Conservation (phyloP, 2,797 vertebrate genomes). For the Lutjanus argentimaculatus region DNA sequence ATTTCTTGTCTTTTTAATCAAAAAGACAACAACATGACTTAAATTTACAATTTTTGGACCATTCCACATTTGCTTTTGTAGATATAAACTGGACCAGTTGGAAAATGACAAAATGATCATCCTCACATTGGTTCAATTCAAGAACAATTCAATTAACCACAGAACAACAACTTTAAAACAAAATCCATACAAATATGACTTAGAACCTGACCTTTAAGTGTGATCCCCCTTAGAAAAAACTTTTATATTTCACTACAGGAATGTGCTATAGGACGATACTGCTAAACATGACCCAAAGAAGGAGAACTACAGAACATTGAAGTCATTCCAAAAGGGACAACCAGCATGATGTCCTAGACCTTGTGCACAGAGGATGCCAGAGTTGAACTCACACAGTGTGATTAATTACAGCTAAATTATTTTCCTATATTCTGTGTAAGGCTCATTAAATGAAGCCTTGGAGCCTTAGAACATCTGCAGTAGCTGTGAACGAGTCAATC, state of each 20-base stretch:
- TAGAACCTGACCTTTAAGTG: too few relatives aligned
- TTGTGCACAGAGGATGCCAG: conserved; percentile 33
- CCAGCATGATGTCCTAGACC: conserved; percentile 27
- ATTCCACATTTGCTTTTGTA: too few relatives aligned
- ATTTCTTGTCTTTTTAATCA: too few relatives aligned
- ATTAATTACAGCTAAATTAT: conserved; percentile 56
- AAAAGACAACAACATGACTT: too few relatives aligned
- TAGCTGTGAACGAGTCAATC: conserved; percentile 25
- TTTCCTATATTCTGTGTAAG: conserved; percentile 46
- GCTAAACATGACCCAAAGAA: not conserved
- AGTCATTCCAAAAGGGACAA: conserved; percentile 33
- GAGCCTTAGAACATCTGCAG: conserved; percentile 46
- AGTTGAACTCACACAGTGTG: conserved; percentile 51
- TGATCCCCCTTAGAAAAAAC: not conserved
- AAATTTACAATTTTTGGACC: too few relatives aligned
- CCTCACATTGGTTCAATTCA: too few relatives aligned
- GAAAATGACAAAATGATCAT: too few relatives aligned
- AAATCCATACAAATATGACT: too few relatives aligned
- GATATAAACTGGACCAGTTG: too few relatives aligned
- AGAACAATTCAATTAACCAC: too few relatives aligned
- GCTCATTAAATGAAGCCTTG: conserved; percentile 52
- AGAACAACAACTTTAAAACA: too few relatives aligned
- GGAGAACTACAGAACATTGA: conserved; percentile 1
- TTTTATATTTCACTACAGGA: conserved; percentile 13
- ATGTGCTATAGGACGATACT: not conserved